Conservation (phyloP, 2,113 vertebrate species). For the Xiphorhynchus elegans region DNA sequence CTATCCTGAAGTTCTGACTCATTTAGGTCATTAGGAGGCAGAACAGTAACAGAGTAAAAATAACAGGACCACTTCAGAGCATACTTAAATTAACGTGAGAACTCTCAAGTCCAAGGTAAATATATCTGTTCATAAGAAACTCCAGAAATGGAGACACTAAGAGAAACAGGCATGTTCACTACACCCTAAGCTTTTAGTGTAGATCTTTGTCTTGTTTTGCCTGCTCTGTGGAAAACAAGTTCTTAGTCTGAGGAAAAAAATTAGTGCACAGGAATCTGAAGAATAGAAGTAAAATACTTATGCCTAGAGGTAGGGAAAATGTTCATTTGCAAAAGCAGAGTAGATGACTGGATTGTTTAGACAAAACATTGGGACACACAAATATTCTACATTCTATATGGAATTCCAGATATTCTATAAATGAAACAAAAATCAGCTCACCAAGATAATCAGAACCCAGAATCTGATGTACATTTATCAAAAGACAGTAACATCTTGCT, state of each 20-base stretch:
- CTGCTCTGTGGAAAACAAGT: not conserved
- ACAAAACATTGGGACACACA: not conserved
- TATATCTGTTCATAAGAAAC: not conserved
- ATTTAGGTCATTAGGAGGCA: not conserved
- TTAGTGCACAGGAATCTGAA: not conserved
- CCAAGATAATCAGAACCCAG: not conserved
- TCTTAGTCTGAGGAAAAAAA: not conserved
- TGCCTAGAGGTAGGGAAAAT: not conserved
- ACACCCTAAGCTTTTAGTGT: not conserved
- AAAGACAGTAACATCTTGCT: not conserved
- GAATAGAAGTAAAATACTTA: not conserved
- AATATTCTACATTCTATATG: not conserved
- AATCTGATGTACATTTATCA: not conserved
- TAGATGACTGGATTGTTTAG: not conserved
- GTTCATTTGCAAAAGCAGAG: not conserved
- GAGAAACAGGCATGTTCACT: not conserved
- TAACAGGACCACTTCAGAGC: not conserved
- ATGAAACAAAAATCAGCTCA: not conserved
- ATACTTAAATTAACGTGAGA: not conserved
- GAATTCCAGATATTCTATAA: not conserved
- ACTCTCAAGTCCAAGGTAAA: not conserved
- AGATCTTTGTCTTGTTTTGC: not conserved
- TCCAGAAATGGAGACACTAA: not conserved
- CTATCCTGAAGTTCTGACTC: not conserved
- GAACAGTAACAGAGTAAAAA: not conserved